A percentile compares a stretch with the other conserved stretches of the same genome.
phyloP scores from a whole-genome alignment of 1,140 invertebrate genomes.

The Pomacea maculata region DNA sequence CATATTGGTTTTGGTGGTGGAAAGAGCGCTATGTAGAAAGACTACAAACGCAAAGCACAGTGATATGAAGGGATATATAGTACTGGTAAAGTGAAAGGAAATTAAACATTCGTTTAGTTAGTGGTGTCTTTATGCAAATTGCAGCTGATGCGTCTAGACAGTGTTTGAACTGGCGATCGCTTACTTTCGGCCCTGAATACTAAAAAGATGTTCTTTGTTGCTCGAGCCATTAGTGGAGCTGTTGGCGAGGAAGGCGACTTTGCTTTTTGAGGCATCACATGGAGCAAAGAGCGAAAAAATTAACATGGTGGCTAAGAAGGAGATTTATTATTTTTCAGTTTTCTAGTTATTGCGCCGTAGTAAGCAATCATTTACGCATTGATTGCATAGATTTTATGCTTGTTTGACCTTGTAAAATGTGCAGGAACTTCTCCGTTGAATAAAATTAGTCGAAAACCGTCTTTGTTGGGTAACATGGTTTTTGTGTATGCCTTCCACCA shows the following conservation, averaged over 20 bases:
- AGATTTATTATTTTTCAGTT: slow-evolving; percentile 9
- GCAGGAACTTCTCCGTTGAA: background rate
- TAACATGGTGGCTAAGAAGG: slow-evolving; percentile 19
- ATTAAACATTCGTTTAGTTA: slow-evolving; percentile 8
- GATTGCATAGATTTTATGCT: background rate
- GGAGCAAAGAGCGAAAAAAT: slow-evolving; percentile 26
- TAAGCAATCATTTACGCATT: background rate
- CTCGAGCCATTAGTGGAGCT: background rate
- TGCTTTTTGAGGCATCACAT: slow-evolving; percentile 12
- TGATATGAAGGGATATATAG: slow-evolving; percentile 12
- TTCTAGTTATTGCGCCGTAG: background rate
- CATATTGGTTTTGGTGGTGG: slow-evolving; percentile 30
- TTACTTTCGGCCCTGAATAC: slow-evolving; percentile 9
- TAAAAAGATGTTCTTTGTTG: slow-evolving; percentile 13
- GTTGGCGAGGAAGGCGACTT: background rate
- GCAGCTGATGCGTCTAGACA: background rate
- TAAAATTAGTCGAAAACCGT: background rate
- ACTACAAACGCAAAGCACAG: slow-evolving; percentile 14
- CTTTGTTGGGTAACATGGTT: slow-evolving; percentile 14
- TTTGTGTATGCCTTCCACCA: background rate
- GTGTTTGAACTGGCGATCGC: slow-evolving; percentile 1
- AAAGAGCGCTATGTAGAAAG: slow-evolving; percentile 3
- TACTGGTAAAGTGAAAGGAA: slow-evolving; percentile 19
- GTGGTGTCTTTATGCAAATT: slow-evolving; percentile 6
- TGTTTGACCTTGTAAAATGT: slow-evolving; percentile 18